phyloP scores from a whole-genome alignment of 1,140 invertebrate genomes.

The Agrilus planipennis region DNA sequence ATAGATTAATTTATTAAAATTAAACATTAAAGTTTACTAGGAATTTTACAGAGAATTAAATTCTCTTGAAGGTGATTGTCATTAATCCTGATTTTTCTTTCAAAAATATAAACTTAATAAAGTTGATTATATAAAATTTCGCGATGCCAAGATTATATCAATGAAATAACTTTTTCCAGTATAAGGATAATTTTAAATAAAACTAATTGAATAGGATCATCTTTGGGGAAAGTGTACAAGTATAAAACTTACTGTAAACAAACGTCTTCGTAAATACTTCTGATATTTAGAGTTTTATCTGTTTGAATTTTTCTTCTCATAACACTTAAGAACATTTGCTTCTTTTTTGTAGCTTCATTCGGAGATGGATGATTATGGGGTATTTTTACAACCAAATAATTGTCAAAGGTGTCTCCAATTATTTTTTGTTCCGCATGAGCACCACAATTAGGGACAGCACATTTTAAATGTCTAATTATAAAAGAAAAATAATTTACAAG shows the following conservation, averaged over 20 bases:
- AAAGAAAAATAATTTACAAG: not conserved
- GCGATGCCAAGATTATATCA: too few species aligned
- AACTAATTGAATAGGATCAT: too few species aligned
- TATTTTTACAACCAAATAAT: slow-evolving; percentile 12
- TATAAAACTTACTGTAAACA: slow-evolving; percentile 22
- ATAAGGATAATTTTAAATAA: too few species aligned
- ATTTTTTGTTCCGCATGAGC: slow-evolving; percentile 14
- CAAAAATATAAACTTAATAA: too few species aligned
- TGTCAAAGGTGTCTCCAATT: slow-evolving; percentile 6
- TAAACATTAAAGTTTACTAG: not conserved
- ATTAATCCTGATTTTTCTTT: too few species aligned
- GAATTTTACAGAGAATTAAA: too few species aligned
- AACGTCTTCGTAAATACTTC: slow-evolving; percentile 22
- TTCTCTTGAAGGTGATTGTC: too few species aligned
- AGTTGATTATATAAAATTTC: too few species aligned
- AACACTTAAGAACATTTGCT: slow-evolving; percentile 24
- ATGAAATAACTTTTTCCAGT: too few species aligned
- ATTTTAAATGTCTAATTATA: slow-evolving; percentile 17
- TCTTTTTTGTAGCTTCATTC: slow-evolving; percentile 13
- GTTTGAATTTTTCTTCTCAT: slow-evolving; percentile 22
- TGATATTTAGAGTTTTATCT: slow-evolving; percentile 24
- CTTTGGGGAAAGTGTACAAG: too few species aligned
- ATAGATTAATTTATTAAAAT: slow-evolving; percentile 3
- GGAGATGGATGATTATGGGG: slow-evolving; percentile 21
- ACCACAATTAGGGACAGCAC: slow-evolving; percentile 16